Evolutionary conservation across 2,888 invertebrate genomes (phyloP).

Genomic region (Andricus quercusramuli): DNA sequence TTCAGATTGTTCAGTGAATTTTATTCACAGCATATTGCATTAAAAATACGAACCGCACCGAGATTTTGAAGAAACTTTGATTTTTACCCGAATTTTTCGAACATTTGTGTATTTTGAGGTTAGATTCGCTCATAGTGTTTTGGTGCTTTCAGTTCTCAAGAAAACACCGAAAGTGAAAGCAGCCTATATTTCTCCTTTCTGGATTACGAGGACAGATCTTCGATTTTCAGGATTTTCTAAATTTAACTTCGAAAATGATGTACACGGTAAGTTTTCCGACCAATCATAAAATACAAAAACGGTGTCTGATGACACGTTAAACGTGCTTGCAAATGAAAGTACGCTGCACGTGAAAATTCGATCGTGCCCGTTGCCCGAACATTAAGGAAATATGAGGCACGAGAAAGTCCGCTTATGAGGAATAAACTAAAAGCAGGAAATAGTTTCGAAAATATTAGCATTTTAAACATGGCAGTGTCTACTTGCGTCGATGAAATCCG

Average conservation of each 20-base stretch:
- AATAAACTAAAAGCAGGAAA: too few species aligned
- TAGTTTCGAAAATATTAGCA: too few species aligned
- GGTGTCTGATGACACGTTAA: too few species aligned
- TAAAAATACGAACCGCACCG: neutral
- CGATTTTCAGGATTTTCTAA: conserved; percentile 3
- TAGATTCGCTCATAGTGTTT: neutral
- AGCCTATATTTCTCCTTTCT: neutral
- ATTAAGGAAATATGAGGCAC: too few species aligned
- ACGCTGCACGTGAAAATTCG: neutral
- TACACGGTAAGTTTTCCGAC: conserved; percentile 78
- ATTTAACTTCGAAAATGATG: conserved; percentile 77
- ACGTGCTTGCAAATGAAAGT: too few species aligned
- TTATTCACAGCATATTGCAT: neutral
- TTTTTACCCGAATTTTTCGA: neutral
- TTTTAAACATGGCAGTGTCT: too few species aligned
- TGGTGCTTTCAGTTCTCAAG: neutral
- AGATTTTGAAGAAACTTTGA: neutral
- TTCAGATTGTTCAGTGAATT: neutral
- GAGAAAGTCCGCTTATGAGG: too few species aligned
- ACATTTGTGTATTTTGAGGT: neutral
- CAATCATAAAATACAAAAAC: neutral
- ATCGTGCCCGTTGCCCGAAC: neutral
- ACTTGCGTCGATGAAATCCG: too few species aligned
- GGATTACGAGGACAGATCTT: neutral
- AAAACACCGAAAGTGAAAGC: neutral